Conservation (phyloP, 2,113 vertebrate genomes). For the Hydrochoerus hydrochaeris region DNA sequence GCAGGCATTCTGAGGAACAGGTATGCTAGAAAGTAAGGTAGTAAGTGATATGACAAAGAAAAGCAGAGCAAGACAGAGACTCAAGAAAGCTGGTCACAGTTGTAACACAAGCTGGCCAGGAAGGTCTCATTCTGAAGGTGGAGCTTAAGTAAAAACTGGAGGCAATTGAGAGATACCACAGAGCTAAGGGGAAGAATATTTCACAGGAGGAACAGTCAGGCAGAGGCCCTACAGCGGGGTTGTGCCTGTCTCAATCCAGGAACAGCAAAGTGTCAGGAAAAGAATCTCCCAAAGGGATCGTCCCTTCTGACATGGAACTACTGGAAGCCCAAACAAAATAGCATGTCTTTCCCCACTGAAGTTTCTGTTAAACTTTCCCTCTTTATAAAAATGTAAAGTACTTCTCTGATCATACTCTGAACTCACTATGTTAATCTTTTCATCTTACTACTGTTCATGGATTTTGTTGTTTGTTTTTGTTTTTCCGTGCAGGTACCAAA, state of each 20-base stretch:
- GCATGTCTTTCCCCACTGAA: fast-evolving
- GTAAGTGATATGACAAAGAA: not conserved
- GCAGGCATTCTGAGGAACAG: not conserved
- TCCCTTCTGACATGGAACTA: not conserved
- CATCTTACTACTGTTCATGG: not conserved
- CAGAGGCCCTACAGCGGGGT: not conserved
- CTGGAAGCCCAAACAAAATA: fast-evolving
- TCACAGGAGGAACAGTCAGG: not conserved
- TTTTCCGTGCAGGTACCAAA: not conserved
- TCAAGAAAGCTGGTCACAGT: not conserved
- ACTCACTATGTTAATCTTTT: not conserved
- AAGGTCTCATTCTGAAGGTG: not conserved
- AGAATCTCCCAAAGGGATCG: not conserved
- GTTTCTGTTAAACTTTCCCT: not conserved
- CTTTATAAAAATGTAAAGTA: not conserved
- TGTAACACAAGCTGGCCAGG: not conserved
- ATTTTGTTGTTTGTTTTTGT: not conserved
- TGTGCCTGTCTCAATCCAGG: not conserved
- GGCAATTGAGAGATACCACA: not conserved
- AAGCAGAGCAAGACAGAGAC: not conserved
- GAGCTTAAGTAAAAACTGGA: not conserved
- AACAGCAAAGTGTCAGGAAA: not conserved
- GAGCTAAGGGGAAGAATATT: fast-evolving
- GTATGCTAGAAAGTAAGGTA: not conserved
- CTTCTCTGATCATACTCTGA: not conserved